phyloP scores from a whole-genome alignment of 2,797 vertebrate genomes.

The Anabacerthia variegaticeps region DNA sequence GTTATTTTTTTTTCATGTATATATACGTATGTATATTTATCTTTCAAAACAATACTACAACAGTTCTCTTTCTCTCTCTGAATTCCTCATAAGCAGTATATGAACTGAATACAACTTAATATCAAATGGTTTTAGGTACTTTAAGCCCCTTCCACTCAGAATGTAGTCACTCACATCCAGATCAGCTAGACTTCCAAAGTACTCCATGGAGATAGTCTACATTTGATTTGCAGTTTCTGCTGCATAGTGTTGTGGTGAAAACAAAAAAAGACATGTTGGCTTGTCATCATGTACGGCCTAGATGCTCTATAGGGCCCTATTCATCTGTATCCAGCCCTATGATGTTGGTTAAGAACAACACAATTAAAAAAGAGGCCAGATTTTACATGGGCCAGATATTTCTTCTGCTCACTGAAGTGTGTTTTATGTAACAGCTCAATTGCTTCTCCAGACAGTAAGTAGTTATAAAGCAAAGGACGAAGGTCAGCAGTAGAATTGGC shows the following conservation, averaged over 20 bases:
- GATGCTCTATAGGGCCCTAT: background rate
- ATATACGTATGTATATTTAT: rapidly evolving
- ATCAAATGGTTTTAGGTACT: background rate
- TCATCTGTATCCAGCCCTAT: background rate
- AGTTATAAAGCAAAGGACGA: background rate
- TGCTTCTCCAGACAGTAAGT: background rate
- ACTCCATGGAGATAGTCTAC: rapidly evolving
- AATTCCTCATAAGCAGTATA: background rate
- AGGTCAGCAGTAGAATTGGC: background rate
- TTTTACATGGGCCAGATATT: background rate
- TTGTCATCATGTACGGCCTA: background rate
- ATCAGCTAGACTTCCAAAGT: background rate
- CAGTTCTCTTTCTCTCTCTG: background rate
- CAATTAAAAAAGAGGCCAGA: background rate
- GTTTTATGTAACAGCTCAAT: background rate
- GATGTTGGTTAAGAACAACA: background rate
- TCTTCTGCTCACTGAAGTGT: background rate
- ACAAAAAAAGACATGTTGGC: background rate
- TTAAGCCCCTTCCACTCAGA: background rate
- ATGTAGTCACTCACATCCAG: background rate
- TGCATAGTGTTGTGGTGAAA: background rate
- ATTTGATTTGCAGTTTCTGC: background rate
- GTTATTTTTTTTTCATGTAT: background rate
- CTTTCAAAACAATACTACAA: background rate
- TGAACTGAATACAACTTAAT: background rate